Conservation (phyloP, 2,113 vertebrate species). For the Rhinolophus ferrumequinum region DNA sequence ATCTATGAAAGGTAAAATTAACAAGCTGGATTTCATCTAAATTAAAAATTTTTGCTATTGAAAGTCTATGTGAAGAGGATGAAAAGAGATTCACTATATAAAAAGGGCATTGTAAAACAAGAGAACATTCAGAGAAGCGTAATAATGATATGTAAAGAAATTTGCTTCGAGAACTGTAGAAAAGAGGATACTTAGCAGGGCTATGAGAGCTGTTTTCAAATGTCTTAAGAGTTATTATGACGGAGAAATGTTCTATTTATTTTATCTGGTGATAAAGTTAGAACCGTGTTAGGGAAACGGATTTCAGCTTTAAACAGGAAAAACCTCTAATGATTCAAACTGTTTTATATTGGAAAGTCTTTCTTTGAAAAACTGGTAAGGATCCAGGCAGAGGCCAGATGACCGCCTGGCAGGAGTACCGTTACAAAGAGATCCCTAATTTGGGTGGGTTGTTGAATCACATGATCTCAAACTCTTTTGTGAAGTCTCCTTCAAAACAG, state of each 20-base stretch:
- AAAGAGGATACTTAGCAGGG: background rate
- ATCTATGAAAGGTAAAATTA: background rate
- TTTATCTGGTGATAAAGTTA: background rate
- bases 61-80: background rate
- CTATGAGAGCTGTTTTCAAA: conserved; percentile 29
- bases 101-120: background rate
- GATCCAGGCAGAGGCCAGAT: background rate
- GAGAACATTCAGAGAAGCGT: background rate
- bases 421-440: background rate
- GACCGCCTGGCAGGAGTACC: background rate
- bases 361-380: background rate
- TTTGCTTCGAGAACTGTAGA: background rate
- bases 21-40: background rate
- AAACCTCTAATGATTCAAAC: background rate
- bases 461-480: background rate
- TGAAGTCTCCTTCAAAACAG: background rate
- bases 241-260: background rate
- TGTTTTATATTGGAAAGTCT: background rate
- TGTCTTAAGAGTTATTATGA: background rate
- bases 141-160: background rate
- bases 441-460: background rate
- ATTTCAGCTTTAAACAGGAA: conserved; percentile 31
- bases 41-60: background rate
- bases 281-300: background rate
- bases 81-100: background rate